Conservation (phyloP, 2,113 vertebrate genomes). For the Callipepla squamata region DNA sequence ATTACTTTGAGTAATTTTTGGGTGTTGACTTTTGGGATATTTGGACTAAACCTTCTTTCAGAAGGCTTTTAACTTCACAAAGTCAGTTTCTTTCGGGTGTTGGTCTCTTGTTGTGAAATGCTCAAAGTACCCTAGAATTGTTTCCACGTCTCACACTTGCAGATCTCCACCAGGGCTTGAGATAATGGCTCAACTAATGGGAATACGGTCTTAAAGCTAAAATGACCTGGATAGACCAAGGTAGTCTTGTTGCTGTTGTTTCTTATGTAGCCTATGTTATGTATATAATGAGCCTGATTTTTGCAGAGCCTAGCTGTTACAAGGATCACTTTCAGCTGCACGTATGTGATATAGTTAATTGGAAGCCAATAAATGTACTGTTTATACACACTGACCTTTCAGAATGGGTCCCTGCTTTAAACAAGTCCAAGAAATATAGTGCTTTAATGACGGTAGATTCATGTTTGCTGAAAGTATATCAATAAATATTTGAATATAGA, state of each 20-base stretch:
- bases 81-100: neutral
- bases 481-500: slow-evolving; percentile 48
- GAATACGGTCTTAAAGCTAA: neutral
- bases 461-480: neutral
- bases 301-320: neutral
- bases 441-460: neutral
- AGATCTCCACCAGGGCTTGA: neutral
- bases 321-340: neutral
- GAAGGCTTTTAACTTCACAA: neutral
- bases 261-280: accelerated
- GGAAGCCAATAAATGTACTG: neutral
- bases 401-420: neutral
- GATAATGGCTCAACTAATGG: neutral
- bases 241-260: neutral
- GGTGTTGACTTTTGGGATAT: neutral
- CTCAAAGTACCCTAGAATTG: neutral
- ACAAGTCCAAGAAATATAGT: neutral
- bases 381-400: slow-evolving; percentile 2
- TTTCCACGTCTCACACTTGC: neutral
- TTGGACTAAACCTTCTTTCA: neutral
- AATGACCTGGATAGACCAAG: neutral
- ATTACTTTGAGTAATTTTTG: neutral
- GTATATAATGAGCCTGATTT: neutral
- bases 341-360: neutral
- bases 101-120: neutral